Base-by-base conservation (phyloP, 2,888 invertebrate genomes). In the Pterobdella sp. region DNA sequence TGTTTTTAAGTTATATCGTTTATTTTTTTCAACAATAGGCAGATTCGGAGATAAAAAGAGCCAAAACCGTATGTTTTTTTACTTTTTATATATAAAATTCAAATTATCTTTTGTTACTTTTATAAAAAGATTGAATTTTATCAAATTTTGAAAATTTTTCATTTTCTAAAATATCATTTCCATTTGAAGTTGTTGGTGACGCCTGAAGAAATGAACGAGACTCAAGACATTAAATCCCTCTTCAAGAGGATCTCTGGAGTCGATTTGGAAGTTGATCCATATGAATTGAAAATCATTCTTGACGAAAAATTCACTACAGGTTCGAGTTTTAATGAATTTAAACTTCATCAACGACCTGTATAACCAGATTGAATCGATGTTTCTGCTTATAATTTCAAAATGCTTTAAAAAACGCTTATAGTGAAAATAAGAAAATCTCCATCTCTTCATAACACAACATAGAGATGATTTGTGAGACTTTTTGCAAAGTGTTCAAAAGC, bases 231-330 rank as follows among this genome's bases (percentile, higher is more conserved):
- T 1, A 74, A 75, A 26, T 71, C 66, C 1, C 60, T 77, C 35
- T 77, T 77, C 72, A 75, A 74, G 66, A 42, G 70, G 37, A 69
- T 67, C n/a, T 36, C 95, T 42, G 95, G 95, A 0, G 88, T 88
- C 35, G 94, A 94, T 80, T 88, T 91, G 80, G 94, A 96, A 84
- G 90, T 96, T 1, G 94, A 94, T 85, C 94, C 94, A 90, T 89
- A 89, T 84, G 95, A 95, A 81, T 86, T 96, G 36, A 92, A 93
- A 84, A 90, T 92, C 81, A 91, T 96, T 77, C 87, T 96, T 77
- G 92, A 94, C 85, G 90, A 90, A 83, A 91, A 82, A 52, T 83
- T 78, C 75, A 75, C 69, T 68, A 72, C 76, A 71, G 78, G 79
- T 78, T 35, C 4, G 37, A 29, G n/a, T n/a, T n/a, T n/a, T n/a